Conservation (phyloP, 2,113 vertebrate genomes). For the Prionailurus bengalensis region DNA sequence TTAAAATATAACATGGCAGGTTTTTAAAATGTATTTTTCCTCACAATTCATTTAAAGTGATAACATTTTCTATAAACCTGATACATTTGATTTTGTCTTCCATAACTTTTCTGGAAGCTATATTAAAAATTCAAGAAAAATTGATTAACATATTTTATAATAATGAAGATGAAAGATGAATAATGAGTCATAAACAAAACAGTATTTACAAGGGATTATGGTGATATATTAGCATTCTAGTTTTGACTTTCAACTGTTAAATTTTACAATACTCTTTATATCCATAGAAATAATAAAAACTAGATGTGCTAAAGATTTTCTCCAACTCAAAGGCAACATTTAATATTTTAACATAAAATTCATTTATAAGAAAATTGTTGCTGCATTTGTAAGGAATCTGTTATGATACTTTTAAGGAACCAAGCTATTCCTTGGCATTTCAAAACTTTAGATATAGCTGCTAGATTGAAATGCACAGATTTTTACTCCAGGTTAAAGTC, state of each 20-base stretch:
- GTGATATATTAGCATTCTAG: background rate
- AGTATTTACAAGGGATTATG: background rate
- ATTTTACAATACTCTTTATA: background rate
- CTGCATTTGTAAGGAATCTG: background rate
- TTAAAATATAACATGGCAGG: background rate
- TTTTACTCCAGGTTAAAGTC: background rate
- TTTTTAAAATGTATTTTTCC: background rate
- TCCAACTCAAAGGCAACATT: background rate
- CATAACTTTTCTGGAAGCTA: background rate
- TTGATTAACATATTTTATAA: background rate
- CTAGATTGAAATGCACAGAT: background rate
- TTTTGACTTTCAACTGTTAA: background rate
- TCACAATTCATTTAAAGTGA: background rate
- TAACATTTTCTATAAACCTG: background rate
- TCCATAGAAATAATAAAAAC: background rate
- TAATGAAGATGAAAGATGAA: background rate
- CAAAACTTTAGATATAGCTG: background rate
- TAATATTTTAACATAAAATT: background rate
- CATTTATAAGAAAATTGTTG: background rate
- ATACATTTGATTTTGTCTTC: background rate
- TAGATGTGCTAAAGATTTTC: background rate
- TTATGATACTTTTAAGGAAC: background rate
- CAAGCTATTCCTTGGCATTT: background rate
- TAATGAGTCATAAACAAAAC: background rate
- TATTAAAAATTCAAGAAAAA: conserved; percentile 29